A percentile compares a stretch with the other conserved stretches of the same genome.
phyloP scores from a whole-genome alignment of 2,797 vertebrate species.

The Pangasius krempfi region DNA sequence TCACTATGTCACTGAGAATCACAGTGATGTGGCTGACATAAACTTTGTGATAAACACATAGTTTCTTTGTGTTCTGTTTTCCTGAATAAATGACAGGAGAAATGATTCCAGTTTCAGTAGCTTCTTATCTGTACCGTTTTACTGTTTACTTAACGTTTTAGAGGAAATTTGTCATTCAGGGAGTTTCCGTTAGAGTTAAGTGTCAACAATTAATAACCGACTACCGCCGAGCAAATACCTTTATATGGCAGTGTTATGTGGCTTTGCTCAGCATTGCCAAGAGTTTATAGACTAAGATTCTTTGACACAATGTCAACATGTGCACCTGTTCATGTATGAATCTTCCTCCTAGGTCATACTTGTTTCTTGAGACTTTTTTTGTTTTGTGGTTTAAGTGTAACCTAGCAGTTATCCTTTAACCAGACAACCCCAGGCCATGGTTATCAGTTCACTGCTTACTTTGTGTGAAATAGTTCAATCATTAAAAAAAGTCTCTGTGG shows the following conservation, averaged over 20 bases:
- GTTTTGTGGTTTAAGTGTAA: conserved; percentile 43
- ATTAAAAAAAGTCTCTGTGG: conserved; percentile 62
- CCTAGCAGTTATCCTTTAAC: conserved; percentile 73
- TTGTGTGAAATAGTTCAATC: conserved; percentile 65
- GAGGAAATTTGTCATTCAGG: not conserved
- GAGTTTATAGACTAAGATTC: not conserved
- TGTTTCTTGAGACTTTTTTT: not conserved
- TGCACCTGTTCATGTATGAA: not conserved
- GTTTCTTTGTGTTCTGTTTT: not conserved
- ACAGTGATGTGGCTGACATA: not conserved
- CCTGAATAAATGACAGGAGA: not conserved
- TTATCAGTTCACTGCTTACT: conserved; percentile 56
- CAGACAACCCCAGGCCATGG: conserved; percentile 48
- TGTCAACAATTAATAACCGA: conserved; percentile 5
- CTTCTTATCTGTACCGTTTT: not conserved
- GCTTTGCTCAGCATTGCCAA: not conserved
- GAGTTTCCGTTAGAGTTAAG: not conserved
- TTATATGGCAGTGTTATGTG: conserved; percentile 1
- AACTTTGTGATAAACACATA: not conserved
- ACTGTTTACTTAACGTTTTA: conserved; percentile 7
- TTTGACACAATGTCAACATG: not conserved
- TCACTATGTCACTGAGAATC: not conserved
- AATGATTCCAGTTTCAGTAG: not conserved
- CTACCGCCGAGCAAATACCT: not conserved
- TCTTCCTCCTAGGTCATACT: not conserved